phyloP scores from a whole-genome alignment of 2,888 invertebrate species.

The Eulithis prunata region DNA sequence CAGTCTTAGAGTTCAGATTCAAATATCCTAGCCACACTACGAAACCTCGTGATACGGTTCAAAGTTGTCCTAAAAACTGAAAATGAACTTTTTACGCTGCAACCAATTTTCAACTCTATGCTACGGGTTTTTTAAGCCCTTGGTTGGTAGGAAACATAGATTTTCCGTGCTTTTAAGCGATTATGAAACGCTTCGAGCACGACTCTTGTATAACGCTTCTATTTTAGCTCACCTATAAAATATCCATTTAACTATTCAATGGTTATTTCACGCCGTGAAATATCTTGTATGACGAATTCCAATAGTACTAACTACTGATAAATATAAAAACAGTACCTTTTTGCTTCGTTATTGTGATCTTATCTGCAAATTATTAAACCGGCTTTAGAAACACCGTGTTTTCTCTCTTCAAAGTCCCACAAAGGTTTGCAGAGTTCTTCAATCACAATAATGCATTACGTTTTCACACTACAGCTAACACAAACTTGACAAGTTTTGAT shows the following conservation, averaged over 20 bases:
- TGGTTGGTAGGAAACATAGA: neutral
- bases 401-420: too few species aligned
- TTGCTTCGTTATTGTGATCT: neutral
- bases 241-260: constrained; percentile 1
- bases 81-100: neutral
- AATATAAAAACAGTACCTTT: constrained; percentile 1
- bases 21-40: neutral
- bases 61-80: too few species aligned
- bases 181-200: constrained; percentile 1
- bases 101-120: constrained; percentile 3
- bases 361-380: too few species aligned
- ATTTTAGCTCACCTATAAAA: constrained; percentile 8
- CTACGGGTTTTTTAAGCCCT: neutral
- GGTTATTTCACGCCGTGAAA: neutral
- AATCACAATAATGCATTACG: too few species aligned
- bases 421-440: too few species aligned
- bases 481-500: too few species aligned
- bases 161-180: neutral
- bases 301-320: neutral
- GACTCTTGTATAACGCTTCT: constrained; percentile 8
- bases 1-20: constrained; percentile 3
- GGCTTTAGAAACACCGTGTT: too few species aligned
- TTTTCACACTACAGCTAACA: too few species aligned
- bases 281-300: too few species aligned
- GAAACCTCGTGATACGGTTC: neutral